Base-by-base conservation (phyloP, 1,140 invertebrate genomes). In the Lepidurus arcticus region DNA sequence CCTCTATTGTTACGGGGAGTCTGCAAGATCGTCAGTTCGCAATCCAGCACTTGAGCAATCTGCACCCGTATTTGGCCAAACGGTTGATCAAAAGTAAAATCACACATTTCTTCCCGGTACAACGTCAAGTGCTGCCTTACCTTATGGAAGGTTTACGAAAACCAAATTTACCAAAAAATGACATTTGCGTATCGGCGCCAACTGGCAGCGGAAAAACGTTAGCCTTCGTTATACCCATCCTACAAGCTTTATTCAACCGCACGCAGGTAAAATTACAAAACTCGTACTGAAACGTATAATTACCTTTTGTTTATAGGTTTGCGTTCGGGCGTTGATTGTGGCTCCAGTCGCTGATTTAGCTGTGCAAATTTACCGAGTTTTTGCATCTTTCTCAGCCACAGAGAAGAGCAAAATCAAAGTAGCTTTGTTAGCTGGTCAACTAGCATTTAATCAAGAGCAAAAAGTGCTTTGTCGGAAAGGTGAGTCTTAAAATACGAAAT, bases 201-300 rank as follows among this genome's bases (percentile, higher is more conserved):
- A 99, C 98, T 16, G 98, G 97, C 11, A 98, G 95, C 89, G 97
- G 97, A 10, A 99, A 99, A 88, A 99, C 97, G 1, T 85, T 99
- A 75, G 91, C 95, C 7, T 99, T 95, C 89, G 94, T 94, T 79
- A 85, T 99, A 78, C 97, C 97, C 13, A 91, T 98, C 75, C 87
- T 99, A 74, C 94, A 98, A 85, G 88, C 85, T 85, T 81, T 80
- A 42, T 73, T 74, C 73, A 43, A 21, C 53, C 45, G 42, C 43
- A 74, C 74, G 21, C 42, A 65, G 9, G 53, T 65, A 34, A 3
- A 34, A 34, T 34, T 65, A 1, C 16, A 3, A 13, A 7, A 65
- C 8, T 16, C 8, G 9, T 65, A 65, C 53, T 34, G 34, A 34
- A 34, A 34, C 34, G 34, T 34, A 34, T 34, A 34, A 4, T 34